A percentile compares a stretch with the other conserved stretches of the same genome.
Conservation (phyloP, 2,888 invertebrate genomes). For the Cephus spinipes region DNA sequence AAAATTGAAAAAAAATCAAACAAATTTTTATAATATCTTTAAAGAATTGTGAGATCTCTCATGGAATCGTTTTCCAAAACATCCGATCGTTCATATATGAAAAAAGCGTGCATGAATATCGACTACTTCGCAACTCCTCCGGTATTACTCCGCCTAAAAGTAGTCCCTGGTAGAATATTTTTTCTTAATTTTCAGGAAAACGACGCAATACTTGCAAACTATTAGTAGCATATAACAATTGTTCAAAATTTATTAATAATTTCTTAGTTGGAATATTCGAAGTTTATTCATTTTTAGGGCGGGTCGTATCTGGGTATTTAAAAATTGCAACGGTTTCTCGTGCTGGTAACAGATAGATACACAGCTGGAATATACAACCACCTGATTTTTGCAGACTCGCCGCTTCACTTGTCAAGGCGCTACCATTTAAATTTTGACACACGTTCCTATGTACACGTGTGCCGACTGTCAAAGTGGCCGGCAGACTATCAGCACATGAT, state of each 20-base stretch:
- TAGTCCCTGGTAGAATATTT: conserved; percentile 45
- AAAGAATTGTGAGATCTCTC: not conserved
- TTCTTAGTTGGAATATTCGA: not conserved
- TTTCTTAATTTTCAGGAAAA: conserved; percentile 6
- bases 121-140: conserved; percentile 12
- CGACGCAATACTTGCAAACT: not conserved
- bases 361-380: conserved; percentile 56
- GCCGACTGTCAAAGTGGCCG: conserved; percentile 2
- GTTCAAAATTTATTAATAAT: not conserved
- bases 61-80: not conserved
- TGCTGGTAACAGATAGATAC: conserved; percentile 9
- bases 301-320: not conserved
- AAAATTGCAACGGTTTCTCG: conserved; percentile 18
- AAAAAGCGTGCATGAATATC: not conserved
- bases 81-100: not conserved
- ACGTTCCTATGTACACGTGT: conserved; percentile 17
- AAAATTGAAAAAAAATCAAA: not conserved
- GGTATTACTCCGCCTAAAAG: conserved; percentile 53
- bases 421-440: conserved; percentile 60
- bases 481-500: not conserved
- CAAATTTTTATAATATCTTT: not conserved
- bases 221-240: not conserved
- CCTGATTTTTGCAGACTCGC: conserved; percentile 55
- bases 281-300: not conserved
- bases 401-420: conserved; percentile 42